Evolutionary conservation across 2,888 invertebrate species (phyloP).

Genomic region (Julus scanicus): DNA sequence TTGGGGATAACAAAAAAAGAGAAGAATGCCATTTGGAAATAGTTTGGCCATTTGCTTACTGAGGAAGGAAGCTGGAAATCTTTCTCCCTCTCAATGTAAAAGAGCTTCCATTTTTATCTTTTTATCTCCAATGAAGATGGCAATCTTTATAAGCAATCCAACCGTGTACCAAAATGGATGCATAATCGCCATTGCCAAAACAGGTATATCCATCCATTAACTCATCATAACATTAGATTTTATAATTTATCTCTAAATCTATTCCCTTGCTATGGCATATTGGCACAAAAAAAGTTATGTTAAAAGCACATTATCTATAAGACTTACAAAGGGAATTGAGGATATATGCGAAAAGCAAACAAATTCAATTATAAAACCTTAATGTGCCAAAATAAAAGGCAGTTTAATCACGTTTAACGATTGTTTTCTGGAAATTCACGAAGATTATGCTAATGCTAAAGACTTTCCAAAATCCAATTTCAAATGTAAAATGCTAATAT

Average conservation of each 20-base stretch:
- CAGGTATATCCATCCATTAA: background rate
- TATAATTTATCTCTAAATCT: background rate
- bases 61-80: background rate
- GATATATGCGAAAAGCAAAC: background rate
- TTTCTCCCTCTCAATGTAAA: background rate
- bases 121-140: background rate
- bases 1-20: background rate
- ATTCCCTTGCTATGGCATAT: background rate
- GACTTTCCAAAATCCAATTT: background rate
- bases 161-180: no score
- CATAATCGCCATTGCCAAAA: no score
- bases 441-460: constrained; percentile 7
- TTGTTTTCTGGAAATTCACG: background rate
- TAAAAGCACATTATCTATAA: background rate
- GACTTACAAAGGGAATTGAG: background rate
- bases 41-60: constrained; percentile 7
- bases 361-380: constrained; percentile 24
- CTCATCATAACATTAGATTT: background rate
- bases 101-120: constrained; percentile 23
- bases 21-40: constrained; percentile 7
- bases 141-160: background rate
- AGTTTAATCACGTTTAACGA: background rate
- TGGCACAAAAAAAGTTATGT: no score
- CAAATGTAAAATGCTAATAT: background rate
- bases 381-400: background rate